phyloP scores from a whole-genome alignment of 2,797 vertebrate species.

The Margarornis squamiger region DNA sequence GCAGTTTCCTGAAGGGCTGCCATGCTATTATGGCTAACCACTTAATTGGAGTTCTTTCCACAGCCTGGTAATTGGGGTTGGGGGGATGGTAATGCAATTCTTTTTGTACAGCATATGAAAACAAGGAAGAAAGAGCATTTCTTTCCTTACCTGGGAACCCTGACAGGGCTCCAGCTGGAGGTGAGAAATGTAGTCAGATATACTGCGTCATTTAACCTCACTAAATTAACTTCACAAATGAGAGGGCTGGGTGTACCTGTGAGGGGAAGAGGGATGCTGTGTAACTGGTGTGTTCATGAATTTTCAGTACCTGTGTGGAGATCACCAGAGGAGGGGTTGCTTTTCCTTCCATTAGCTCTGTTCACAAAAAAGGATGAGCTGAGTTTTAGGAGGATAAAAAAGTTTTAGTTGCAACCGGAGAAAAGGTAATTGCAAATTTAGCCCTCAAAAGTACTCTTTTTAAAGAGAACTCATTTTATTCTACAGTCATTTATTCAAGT shows the following conservation, averaged over 20 bases:
- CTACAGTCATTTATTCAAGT: not conserved
- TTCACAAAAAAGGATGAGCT: not conserved
- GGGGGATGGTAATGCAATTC: not conserved
- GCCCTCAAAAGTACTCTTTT: not conserved
- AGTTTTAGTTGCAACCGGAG: not conserved
- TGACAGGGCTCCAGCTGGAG: not conserved
- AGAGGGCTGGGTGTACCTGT: not conserved
- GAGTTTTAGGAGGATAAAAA: not conserved
- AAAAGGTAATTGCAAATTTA: not conserved
- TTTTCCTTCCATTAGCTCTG: not conserved
- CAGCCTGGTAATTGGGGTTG: slow-evolving; percentile 33
- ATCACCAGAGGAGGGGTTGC: not conserved
- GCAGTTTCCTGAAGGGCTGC: slow-evolving; percentile 64
- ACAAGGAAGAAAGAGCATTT: not conserved
- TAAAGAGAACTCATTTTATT: not conserved
- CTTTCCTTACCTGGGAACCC: not conserved
- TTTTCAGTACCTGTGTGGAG: not conserved
- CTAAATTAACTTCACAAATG: not conserved
- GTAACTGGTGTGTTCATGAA: not conserved
- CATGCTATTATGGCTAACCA: slow-evolving; percentile 41
- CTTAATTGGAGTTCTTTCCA: slow-evolving; percentile 49
- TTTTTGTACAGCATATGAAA: not conserved
- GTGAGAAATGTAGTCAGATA: not conserved
- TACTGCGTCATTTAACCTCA: not conserved
- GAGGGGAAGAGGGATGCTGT: not conserved